Percentiles rank a stretch among this genome's conserved stretches.
Evolutionary conservation across 2,888 invertebrate genomes (phyloP).

Genomic region (Himalopsyche kuldschensis): DNA sequence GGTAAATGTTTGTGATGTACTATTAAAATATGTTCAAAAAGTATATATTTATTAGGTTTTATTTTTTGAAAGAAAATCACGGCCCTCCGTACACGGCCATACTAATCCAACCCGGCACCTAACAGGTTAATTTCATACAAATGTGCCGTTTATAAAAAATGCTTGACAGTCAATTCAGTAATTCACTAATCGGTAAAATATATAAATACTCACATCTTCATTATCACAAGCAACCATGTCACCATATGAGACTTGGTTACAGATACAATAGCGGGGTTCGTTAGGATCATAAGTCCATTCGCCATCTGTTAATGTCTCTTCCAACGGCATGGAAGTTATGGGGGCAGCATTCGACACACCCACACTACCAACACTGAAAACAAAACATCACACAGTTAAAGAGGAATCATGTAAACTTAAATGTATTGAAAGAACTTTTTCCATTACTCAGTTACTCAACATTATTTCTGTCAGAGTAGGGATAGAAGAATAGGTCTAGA

Average conservation of each 20-base stretch:
- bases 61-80: no score
- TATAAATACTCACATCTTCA: slow-evolving; percentile 73
- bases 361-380: slow-evolving; percentile 36
- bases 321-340: slow-evolving; percentile 49
- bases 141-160: no score
- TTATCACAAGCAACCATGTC: slow-evolving; percentile 99
- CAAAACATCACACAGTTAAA: not conserved
- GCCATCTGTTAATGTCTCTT: slow-evolving; percentile 59
- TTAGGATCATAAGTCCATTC: slow-evolving; percentile 96
- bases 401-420: not conserved
- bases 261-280: slow-evolving; percentile 92
- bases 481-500: no score
- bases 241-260: slow-evolving; percentile 96
- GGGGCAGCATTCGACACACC: slow-evolving; percentile 36
- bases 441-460: no score
- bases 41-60: no score
- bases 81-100: no score
- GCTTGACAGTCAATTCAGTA: not conserved
- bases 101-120: no score
- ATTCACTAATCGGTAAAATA: slow-evolving; percentile 17
- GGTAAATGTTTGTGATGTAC: no score
- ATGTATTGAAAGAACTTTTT: not conserved
- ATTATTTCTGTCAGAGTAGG: no score
- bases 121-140: no score
- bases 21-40: no score